phyloP scores from a whole-genome alignment of 2,797 vertebrate genomes.

The Luscinia megarhynchos region DNA sequence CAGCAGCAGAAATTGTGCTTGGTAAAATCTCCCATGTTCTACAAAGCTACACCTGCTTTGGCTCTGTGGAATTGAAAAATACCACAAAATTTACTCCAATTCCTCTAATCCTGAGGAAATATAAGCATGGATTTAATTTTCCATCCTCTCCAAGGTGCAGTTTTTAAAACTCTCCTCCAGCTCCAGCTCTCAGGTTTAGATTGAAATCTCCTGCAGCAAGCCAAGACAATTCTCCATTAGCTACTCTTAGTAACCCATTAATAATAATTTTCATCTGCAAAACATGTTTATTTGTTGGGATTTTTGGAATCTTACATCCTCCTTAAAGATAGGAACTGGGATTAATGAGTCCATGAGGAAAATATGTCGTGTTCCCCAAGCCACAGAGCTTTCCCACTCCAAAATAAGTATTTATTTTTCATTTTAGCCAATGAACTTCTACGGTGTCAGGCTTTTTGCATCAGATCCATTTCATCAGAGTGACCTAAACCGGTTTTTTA shows the following conservation, averaged over 20 bases:
- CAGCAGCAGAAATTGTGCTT: not conserved
- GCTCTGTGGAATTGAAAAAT: not conserved
- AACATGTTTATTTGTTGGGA: conserved; percentile 46
- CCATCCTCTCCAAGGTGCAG: not conserved
- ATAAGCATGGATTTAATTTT: not conserved
- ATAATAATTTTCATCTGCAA: conserved; percentile 53
- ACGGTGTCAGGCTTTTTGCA: conserved; percentile 15
- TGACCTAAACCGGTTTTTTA: not conserved
- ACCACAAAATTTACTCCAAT: not conserved
- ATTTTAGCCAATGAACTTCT: conserved; percentile 46
- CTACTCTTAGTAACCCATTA: conserved; percentile 35
- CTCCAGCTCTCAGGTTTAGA: not conserved
- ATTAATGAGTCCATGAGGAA: conserved; percentile 65
- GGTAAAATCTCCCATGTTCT: not conserved
- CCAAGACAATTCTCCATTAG: conserved; percentile 13
- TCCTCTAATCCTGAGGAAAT: not conserved
- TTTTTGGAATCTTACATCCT: not conserved
- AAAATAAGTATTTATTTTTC: conserved; percentile 67
- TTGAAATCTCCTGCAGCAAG: conserved; percentile 17
- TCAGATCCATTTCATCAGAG: conserved; percentile 42
- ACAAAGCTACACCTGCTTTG: not conserved
- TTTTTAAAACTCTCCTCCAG: not conserved
- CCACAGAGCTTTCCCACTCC: conserved; percentile 16
- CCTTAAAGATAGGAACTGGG: conserved; percentile 11
- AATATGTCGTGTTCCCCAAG: conserved; percentile 16